Percentiles rank a stretch among this genome's conserved stretches.
Evolutionary conservation across 2,113 vertebrate genomes (phyloP).

Genomic region (Sisor rabdophorus): DNA sequence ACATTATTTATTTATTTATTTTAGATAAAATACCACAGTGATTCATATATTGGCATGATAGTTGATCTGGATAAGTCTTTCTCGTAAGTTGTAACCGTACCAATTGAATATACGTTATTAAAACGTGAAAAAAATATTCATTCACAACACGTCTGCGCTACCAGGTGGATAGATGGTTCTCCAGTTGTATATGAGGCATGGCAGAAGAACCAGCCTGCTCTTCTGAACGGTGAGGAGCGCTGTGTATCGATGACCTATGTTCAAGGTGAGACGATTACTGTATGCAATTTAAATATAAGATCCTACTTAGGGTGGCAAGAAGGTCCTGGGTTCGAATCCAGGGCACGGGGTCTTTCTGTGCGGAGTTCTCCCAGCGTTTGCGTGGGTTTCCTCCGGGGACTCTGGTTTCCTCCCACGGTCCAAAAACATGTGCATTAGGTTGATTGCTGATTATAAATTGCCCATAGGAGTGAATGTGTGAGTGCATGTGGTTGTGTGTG

Average conservation of each 20-base stretch:
- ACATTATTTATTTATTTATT: constrained; percentile 38
- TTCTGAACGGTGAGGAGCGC: constrained; percentile 79
- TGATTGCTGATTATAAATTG: too few relatives aligned
- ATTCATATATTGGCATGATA: constrained; percentile 80
- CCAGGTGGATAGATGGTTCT: constrained; percentile 86
- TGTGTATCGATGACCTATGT: constrained; percentile 77
- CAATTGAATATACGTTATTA: background rate
- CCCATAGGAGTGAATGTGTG: too few relatives aligned
- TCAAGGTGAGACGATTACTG: constrained; percentile 75
- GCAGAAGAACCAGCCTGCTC: constrained; percentile 82
- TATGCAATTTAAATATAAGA: too few relatives aligned
- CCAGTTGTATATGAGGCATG: constrained; percentile 76
- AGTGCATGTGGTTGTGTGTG: too few relatives aligned
- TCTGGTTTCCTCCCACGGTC: too few relatives aligned
- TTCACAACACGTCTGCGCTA: background rate
- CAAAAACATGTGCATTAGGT: too few relatives aligned
- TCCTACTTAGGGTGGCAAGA: too few relatives aligned
- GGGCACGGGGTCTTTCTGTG: too few relatives aligned
- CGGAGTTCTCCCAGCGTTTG: too few relatives aligned
- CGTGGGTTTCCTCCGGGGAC: too few relatives aligned
- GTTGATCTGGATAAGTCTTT: constrained; percentile 81
- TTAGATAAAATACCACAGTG: constrained; percentile 49
- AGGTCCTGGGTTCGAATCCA: too few relatives aligned
- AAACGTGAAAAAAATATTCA: constrained; percentile 13
- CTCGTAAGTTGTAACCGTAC: constrained; percentile 68